These are phyloP conservation scores for Lepidurus arcticus DNA, from an alignment of 1,140 invertebrate genomes.

Conservation along the genomic window DNA sequence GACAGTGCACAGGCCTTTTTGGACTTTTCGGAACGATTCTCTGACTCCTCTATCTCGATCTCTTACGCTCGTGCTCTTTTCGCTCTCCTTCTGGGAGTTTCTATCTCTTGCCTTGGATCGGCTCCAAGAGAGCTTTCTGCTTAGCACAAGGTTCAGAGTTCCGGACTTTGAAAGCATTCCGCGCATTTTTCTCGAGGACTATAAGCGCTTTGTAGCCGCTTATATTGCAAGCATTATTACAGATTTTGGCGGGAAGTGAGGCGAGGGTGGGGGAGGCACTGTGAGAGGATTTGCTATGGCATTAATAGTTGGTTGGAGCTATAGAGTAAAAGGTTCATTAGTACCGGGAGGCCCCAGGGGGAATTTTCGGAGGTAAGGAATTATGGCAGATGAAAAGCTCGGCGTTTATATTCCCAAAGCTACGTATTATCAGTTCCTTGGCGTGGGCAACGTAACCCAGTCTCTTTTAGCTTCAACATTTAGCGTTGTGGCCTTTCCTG, in stretches of 20 bases:
- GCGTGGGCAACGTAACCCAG: background rate
- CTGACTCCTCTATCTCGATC: background rate
- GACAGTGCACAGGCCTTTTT: background rate
- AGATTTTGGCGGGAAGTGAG: background rate
- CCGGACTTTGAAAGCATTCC: background rate
- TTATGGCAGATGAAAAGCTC: conserved; percentile 1
- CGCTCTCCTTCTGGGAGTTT: background rate
- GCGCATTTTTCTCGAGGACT: background rate
- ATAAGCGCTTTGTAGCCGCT: background rate
- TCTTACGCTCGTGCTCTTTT: background rate
- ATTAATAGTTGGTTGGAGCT: conserved; percentile 14
- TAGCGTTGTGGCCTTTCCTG: background rate
- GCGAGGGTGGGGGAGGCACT: background rate
- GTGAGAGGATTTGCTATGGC: background rate
- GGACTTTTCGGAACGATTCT: background rate
- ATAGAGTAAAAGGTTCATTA: conserved; percentile 7
- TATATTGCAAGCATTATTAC: background rate
- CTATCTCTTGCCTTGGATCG: background rate
- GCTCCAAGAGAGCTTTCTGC: background rate
- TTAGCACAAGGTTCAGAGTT: background rate
- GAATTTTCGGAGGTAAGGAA: conserved; percentile 7
- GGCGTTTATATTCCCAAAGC: conserved; percentile 16
- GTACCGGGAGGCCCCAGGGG: conserved; percentile 10
- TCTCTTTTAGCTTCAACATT: background rate
- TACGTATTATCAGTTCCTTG: conserved; percentile 8